Evolutionary conservation across 2,888 invertebrate genomes (phyloP).

Genomic region (Germaria angustata): DNA sequence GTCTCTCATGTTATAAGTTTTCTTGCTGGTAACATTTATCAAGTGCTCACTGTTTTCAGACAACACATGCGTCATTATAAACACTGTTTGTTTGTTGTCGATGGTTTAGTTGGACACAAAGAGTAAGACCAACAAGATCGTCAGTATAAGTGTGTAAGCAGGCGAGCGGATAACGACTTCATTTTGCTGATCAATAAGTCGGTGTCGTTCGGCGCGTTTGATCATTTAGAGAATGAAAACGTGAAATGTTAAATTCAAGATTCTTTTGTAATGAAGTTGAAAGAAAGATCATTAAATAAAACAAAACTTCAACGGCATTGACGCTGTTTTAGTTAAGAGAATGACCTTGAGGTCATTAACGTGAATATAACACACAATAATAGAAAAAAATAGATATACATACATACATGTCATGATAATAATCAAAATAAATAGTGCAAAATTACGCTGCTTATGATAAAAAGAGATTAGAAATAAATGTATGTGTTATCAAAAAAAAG

Average conservation of each 20-base stretch:
- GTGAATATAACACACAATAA: background rate
- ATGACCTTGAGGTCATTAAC: constrained; percentile 41
- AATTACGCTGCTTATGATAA: background rate
- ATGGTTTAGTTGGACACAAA: constrained; percentile 44
- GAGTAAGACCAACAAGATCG: constrained; percentile 41
- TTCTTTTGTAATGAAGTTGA: background rate
- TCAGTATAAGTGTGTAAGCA: background rate
- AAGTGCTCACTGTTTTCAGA: constrained; percentile 34
- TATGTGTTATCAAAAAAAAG: constrained; percentile 37
- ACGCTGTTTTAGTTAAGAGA: background rate
- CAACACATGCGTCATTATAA: constrained; percentile 28
- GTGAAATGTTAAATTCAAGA: background rate
- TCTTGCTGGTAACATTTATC: background rate
- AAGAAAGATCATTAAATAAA: background rate
- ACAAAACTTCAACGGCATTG: constrained; percentile 6
- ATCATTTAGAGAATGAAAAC: constrained; percentile 22
- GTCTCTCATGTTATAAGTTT: background rate
- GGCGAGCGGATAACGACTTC: constrained; percentile 10
- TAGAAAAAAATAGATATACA: background rate
- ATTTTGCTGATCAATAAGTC: background rate
- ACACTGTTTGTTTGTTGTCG: background rate
- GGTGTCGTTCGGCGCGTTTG: constrained; percentile 2
- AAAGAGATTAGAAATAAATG: constrained; percentile 21
- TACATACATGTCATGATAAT: too few species aligned
- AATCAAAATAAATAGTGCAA: constrained; percentile 27